Percentiles rank a stretch among this genome's conserved stretches.
Evolutionary conservation across 2,888 invertebrate species (phyloP).

Genomic region (Colostygia pectinataria): DNA sequence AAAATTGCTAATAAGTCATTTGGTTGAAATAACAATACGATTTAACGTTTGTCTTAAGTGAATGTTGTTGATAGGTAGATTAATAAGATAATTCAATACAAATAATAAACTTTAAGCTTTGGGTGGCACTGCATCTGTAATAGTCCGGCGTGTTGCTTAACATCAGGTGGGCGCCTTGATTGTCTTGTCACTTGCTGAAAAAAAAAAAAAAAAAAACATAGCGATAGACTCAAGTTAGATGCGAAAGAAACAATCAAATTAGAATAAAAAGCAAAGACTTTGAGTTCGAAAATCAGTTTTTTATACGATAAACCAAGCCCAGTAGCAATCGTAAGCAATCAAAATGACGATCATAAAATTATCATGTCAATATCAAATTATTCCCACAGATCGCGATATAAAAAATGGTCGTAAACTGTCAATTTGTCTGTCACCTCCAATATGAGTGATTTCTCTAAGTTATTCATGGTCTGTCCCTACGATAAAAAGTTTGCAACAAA

Average conservation of each 20-base stretch:
- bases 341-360: conserved; percentile 16
- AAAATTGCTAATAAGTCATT: too few relatives aligned
- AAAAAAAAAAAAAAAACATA: too few relatives aligned
- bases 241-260: not conserved
- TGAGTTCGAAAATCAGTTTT: not conserved
- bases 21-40: too few relatives aligned
- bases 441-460: conserved; percentile 37
- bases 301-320: conserved; percentile 5
- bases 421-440: conserved; percentile 38
- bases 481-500: conserved; percentile 37
- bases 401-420: conserved; percentile 20
- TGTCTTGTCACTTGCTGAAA: too few relatives aligned
- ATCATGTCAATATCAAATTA: conserved; percentile 27
- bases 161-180: too few relatives aligned
- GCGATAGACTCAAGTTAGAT: too few relatives aligned
- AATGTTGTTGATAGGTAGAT: too few relatives aligned
- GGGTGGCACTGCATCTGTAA: too few relatives aligned
- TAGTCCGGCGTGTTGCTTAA: too few relatives aligned
- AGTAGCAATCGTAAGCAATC: conserved; percentile 19
- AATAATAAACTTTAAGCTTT: too few relatives aligned
- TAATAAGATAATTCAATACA: too few relatives aligned
- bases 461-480: conserved; percentile 43
- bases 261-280: not conserved
- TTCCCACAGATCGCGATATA: conserved; percentile 22
- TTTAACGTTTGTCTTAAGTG: too few relatives aligned